Base-by-base conservation (phyloP, 2,797 vertebrate genomes). In the Babyrousa celebensis region DNA sequence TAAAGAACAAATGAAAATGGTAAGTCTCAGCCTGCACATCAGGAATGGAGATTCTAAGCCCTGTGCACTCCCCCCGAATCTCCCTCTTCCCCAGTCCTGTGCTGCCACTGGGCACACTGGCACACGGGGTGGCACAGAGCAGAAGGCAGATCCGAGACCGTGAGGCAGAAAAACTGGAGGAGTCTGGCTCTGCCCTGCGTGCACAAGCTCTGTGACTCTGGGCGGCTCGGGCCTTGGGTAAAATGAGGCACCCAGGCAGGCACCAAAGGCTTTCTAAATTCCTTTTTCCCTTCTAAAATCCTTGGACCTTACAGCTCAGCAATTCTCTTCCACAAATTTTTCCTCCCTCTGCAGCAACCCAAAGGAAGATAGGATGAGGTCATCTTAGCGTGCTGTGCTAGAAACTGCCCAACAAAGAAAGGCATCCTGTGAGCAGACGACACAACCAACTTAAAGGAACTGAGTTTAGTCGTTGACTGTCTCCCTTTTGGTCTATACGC, bases 251-350 rank as follows among this genome's bases (percentile, higher is more conserved):
- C 36, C 36, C n/a, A 29, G 67, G 12, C 86, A 12, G 32, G 48
- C 85, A 82, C 10, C 72, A 94, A 80, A 62, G 27, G 78, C 72
- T 65, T 77, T 80, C 80, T 77, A 90, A 84, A 94, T 72, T 89
- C 67, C 29, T 96, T 94, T 94, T 80, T 71, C 70, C 86, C n/a
- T 80, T 60, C 68, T 86, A 86, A 25, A 96, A 93, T 92, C 90
- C 52, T 91, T 85, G 77, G 25, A 68, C 62, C 94, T 84, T 79
- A 96, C 14, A 92, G 43, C 16, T 92, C 54, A 83, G 63, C 32
- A 91, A 82, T 82, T 95, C 43, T 95, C 63, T 89, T 68, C n/a
- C 12, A 80, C 85, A 95, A 94, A 40, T 21, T 67, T 60, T 79
- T 72, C 18, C 27, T 91, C 70, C 20, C 21, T 67, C 32, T 74